Conservation (phyloP, 2,888 invertebrate species). For the Drosophila falleni region DNA sequence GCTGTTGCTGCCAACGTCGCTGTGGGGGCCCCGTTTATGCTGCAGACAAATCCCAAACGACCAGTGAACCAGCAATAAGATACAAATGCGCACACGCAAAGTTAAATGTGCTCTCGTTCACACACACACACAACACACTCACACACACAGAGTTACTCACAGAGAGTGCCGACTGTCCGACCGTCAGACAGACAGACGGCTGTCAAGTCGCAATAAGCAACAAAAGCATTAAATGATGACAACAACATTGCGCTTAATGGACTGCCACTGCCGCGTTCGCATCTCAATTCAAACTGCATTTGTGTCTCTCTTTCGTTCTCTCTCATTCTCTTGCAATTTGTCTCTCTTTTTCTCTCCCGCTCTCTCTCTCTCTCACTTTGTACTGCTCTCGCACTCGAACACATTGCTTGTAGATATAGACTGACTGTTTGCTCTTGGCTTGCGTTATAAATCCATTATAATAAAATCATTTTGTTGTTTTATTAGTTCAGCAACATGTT, state of each 20-base stretch:
- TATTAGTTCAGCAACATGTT: conserved; percentile 82
- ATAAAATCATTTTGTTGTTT: conserved; percentile 82
- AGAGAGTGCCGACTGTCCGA: conserved; percentile 1
- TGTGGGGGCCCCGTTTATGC: conserved; percentile 68
- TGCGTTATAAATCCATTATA: conserved; percentile 83
- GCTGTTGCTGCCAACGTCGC: conserved; percentile 22
- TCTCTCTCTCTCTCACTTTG: conserved; percentile 15
- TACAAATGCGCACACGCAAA: conserved; percentile 79
- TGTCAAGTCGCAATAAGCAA: conserved; percentile 72
- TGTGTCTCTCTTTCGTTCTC: conserved; percentile 10
- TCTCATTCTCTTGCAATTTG: not conserved
- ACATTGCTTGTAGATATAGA: conserved; percentile 17
- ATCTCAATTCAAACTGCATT: conserved; percentile 77
- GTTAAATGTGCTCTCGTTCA: conserved; percentile 71
- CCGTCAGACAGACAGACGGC: conserved; percentile 46
- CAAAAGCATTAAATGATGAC: conserved; percentile 82
- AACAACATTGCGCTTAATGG: conserved; percentile 82
- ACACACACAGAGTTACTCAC: conserved; percentile 11
- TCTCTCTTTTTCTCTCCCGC: conserved; percentile 11
- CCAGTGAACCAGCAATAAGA: conserved; percentile 57
- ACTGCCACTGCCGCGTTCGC: conserved; percentile 73
- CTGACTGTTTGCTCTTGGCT: conserved; percentile 68
- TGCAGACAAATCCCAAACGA: conserved; percentile 54
- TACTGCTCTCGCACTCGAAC: conserved; percentile 31
- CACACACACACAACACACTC: conserved; percentile 31